These are phyloP conservation scores for Xiphophorus maculatus DNA, from an alignment of 2,113 vertebrate genomes.

Conservation along the genomic window DNA sequence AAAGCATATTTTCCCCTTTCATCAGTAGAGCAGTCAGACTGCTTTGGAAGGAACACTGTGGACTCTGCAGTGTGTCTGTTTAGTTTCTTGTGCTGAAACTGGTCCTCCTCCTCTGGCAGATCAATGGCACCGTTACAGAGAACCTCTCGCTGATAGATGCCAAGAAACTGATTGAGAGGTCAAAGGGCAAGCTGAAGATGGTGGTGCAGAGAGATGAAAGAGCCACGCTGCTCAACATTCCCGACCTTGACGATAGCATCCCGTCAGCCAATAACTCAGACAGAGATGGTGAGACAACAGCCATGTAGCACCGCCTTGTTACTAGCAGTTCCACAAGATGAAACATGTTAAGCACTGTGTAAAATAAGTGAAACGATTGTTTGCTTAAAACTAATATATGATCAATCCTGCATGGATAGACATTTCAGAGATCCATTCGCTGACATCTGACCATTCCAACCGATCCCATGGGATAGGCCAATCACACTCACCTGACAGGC, in stretches of 20 bases:
- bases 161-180: conserved; percentile 98
- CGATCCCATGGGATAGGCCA: conserved; percentile 90
- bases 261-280: conserved; percentile 96
- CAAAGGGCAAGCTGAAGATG: conserved; percentile 99
- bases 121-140: conserved; percentile 98
- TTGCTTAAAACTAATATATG: conserved; percentile 19
- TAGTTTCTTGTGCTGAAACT: conserved; percentile 18
- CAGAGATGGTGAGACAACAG: conserved; percentile 89
- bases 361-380: not conserved
- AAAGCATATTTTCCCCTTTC: too few species aligned
- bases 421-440: conserved; percentile 99
- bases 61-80: conserved; percentile 13
- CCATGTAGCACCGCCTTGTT: not conserved
- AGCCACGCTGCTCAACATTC: conserved; percentile 93
- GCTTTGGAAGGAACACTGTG: not conserved
- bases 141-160: conserved; percentile 98
- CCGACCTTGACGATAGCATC: conserved; percentile 96
- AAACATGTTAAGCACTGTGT: not conserved
- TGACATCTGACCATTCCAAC: conserved; percentile 98
- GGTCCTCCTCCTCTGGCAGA: conserved; percentile 75
- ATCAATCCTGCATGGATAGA: conserved; percentile 83
- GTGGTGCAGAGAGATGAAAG: conserved; percentile 96
- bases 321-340: not conserved
- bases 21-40: not conserved
- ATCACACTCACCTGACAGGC: conserved; percentile 93